Evolutionary conservation across 2,888 invertebrate genomes (phyloP).

Genomic region (Altica lythri): DNA sequence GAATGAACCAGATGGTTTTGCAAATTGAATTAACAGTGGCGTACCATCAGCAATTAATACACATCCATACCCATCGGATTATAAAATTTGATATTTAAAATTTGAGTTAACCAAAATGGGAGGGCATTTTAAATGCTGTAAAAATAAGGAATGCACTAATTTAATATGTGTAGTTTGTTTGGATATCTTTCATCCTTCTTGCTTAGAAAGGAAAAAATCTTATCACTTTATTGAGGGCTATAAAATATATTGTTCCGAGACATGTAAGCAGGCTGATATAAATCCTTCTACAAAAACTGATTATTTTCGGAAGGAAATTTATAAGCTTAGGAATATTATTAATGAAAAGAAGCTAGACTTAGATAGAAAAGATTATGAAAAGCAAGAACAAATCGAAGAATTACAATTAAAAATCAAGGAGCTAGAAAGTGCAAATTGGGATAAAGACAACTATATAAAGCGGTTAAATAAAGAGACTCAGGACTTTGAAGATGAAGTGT

Average conservation of each 20-base stretch:
- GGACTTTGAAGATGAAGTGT: constrained; percentile 14
- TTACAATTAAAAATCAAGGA: background rate
- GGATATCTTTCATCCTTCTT: constrained; percentile 18
- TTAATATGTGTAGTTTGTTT: constrained; percentile 11
- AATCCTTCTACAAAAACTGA: constrained; percentile 8
- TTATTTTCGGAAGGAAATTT: constrained; percentile 13
- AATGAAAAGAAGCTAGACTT: constrained; percentile 10
- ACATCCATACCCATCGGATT: no score
- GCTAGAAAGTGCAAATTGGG: background rate
- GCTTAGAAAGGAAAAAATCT: constrained; percentile 11
- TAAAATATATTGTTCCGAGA: constrained; percentile 15
- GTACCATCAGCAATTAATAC: no score
- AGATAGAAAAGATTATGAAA: background rate
- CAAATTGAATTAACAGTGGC: background rate
- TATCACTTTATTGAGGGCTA: constrained; percentile 7
- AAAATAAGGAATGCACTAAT: constrained; percentile 4
- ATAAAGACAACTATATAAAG: constrained; percentile 14
- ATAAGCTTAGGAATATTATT: constrained; percentile 3
- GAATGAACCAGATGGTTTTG: background rate
- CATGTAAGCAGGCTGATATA: constrained; percentile 1
- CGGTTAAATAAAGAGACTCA: background rate
- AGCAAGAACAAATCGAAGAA: background rate
- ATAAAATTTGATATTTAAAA: no score
- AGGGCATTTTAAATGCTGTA: constrained; percentile 2
- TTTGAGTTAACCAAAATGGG: no score